phyloP scores from a whole-genome alignment of 2,888 invertebrate genomes.

The Aromia moschata region DNA sequence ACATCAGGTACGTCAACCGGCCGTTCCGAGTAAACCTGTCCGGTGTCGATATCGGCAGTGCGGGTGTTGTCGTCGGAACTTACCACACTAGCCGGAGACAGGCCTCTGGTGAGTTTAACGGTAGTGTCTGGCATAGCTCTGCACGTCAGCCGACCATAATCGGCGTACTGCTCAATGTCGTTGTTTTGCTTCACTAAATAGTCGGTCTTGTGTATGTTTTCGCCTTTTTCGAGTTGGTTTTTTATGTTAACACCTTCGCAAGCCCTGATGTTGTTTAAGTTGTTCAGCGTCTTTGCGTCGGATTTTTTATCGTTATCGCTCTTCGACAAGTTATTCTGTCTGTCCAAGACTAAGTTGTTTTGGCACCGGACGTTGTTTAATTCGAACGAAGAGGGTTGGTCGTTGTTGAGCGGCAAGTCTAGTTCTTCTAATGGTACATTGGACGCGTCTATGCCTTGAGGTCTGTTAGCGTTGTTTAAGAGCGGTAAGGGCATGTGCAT shows the following conservation, averaged over 20 bases:
- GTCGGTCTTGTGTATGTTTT: constrained; percentile 32
- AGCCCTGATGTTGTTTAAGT: constrained; percentile 59
- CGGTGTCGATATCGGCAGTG: constrained; percentile 46
- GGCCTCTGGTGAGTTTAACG: constrained; percentile 44
- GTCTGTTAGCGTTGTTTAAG: constrained; percentile 50
- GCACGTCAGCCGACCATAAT: constrained; percentile 67
- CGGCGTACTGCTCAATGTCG: constrained; percentile 30
- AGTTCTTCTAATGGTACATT: constrained; percentile 51
- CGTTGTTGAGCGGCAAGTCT: constrained; percentile 50
- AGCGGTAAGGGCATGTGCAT: constrained; percentile 55
- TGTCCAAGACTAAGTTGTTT: constrained; percentile 33
- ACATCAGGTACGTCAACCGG: constrained; percentile 58
- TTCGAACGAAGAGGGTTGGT: constrained; percentile 27
- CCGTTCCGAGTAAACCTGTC: constrained; percentile 53
- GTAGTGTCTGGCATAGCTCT: constrained; percentile 73
- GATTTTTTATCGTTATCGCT: constrained; percentile 23
- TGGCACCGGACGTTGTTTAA: constrained; percentile 43
- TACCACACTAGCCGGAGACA: constrained; percentile 37
- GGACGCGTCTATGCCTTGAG: constrained; percentile 56
- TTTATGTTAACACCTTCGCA: constrained; percentile 51
- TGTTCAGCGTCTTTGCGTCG: constrained; percentile 47
- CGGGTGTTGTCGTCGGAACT: constrained; percentile 52
- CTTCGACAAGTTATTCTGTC: constrained; percentile 42
- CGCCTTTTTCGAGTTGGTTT: constrained; percentile 45
- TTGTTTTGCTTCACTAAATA: constrained; percentile 46